These are phyloP conservation scores for Chrysomallon squamiferum DNA, from an alignment of 1,140 invertebrate genomes.

Conservation along the genomic window DNA sequence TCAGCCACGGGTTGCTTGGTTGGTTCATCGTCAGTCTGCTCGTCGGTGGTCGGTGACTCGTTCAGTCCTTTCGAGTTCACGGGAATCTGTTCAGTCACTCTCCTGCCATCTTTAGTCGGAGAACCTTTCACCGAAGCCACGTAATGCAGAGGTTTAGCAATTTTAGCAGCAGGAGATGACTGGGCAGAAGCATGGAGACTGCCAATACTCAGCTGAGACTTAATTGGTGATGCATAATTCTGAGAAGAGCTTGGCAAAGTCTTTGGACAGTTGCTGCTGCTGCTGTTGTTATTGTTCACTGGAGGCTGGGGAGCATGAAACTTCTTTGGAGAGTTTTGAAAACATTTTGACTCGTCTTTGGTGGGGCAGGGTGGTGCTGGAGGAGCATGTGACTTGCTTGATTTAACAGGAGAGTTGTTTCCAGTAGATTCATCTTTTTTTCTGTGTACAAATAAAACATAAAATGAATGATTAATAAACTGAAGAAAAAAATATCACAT, in stretches of 20 bases:
- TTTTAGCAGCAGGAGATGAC: not conserved
- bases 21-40: slow-evolving; percentile 30
- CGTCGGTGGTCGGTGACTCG: slow-evolving; percentile 22
- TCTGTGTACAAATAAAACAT: too few relatives aligned
- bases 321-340: slow-evolving; percentile 34
- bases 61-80: slow-evolving; percentile 26
- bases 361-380: not conserved
- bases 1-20: slow-evolving; percentile 38
- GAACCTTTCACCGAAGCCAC: slow-evolving; percentile 10
- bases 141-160: not conserved
- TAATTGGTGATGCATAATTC: slow-evolving; percentile 12
- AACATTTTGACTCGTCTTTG: not conserved
- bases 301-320: slow-evolving; percentile 29
- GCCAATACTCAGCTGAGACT: not conserved
- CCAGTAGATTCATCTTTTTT: too few relatives aligned
- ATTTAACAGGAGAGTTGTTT: too few relatives aligned
- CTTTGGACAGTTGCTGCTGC: not conserved
- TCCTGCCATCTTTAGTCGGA: slow-evolving; percentile 4
- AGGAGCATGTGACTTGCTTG: not conserved
- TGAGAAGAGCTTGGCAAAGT: not conserved
- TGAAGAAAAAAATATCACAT: too few relatives aligned
- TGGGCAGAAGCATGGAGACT: not conserved
- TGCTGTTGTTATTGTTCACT: not conserved
- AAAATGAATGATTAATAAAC: too few relatives aligned
- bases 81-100: slow-evolving; percentile 10